Conservation (phyloP, 2,888 invertebrate species). For the Leucophenga montana region DNA sequence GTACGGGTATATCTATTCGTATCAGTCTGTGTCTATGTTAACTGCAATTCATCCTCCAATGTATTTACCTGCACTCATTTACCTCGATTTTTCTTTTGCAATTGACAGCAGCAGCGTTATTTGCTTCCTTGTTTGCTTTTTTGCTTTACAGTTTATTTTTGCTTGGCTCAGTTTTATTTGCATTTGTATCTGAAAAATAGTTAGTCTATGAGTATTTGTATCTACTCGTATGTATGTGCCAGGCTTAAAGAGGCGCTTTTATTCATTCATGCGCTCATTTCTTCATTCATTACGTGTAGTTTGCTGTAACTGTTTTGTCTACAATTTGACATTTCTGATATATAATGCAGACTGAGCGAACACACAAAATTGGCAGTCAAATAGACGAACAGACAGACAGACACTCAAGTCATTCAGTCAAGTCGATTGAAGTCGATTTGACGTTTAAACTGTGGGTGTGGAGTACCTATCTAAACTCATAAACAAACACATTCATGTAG, state of each 20-base stretch:
- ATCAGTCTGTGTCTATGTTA: conserved; percentile 21
- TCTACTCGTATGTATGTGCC: conserved; percentile 14
- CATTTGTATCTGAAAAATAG: conserved; percentile 25
- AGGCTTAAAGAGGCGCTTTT: conserved; percentile 32
- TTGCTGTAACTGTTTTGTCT: conserved; percentile 53
- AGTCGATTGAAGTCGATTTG: conserved; percentile 9
- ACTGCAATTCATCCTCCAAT: conserved; percentile 19
- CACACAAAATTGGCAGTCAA: neutral
- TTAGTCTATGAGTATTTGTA: neutral
- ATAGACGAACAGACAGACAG: neutral
- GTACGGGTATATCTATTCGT: conserved; percentile 39
- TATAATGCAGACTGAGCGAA: conserved; percentile 1
- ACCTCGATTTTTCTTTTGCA: conserved; percentile 29
- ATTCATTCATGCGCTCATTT: conserved; percentile 46
- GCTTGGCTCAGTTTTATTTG: conserved; percentile 14
- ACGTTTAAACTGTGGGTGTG: conserved; percentile 18
- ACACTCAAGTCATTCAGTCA: conserved; percentile 19
- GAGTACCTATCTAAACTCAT: conserved; percentile 1
- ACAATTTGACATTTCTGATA: conserved; percentile 61
- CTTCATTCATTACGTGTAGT: conserved; percentile 54
- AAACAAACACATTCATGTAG: neutral
- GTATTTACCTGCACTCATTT: neutral
- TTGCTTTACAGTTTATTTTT: neutral
- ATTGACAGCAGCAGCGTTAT: conserved; percentile 50
- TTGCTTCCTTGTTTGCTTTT: conserved; percentile 60